Evolutionary conservation across 1,140 invertebrate genomes (phyloP), one percentile per base, ranked within the genome.

Genomic region (Harlomillsia oculata): DNA sequence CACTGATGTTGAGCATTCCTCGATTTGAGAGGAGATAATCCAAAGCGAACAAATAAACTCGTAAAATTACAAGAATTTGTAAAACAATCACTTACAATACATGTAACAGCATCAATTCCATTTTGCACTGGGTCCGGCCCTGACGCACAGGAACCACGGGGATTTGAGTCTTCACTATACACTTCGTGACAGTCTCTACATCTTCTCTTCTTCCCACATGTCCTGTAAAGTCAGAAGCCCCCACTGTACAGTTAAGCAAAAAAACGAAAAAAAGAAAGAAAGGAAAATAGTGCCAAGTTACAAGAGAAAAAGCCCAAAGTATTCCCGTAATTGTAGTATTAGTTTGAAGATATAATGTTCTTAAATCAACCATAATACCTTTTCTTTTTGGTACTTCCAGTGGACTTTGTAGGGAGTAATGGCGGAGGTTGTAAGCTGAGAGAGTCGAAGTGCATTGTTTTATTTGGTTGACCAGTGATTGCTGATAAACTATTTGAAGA

Each of bases 101-200:
- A 93, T 18, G 87, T 83, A 26, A 91, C 78, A 55, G 76, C 78
- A 67, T 91, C 83, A 59, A 95, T 87, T 64, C 84, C 84, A 20
- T 81, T 78, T 60, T 79, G 80, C 65, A 87, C 81, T 57, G 79
- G 80, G 75, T 95, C 90, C 1, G 91, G 90, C 3, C 88, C 89
- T 70, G 83, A 89, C 68, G 91, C 84, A 72, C 91, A 95, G 82
- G 80, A 66, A 67, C 60, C 64, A 69, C 64, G 67, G 64, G 50
- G 67, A 62, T 66, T 74, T 69, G 66, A 73, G 63, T 62, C 67
- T 70, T 69, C n/a, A 74, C 72, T 53, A 72, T 74, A 23, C 70
- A 72, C 34, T 67, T 69, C 53, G 34, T 48, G 53, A 23, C 53
- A 67, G 59, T 59, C 62, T 66, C 49, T 52, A 60, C 59, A 67